Evolutionary conservation across 2,797 vertebrate genomes (phyloP).

Genomic region (Sciaenops ocellatus): DNA sequence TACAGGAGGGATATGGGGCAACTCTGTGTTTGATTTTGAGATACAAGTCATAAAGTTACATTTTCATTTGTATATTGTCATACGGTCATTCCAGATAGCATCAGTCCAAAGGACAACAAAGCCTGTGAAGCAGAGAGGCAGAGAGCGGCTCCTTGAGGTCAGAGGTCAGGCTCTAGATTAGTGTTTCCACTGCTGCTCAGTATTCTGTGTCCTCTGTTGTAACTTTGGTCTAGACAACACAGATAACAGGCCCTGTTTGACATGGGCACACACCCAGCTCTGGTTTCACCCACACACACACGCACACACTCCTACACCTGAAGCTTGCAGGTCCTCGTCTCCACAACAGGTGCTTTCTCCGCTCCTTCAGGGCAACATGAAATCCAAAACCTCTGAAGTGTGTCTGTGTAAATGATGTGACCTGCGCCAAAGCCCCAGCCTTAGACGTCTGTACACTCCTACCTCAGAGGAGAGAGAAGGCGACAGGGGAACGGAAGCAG

Average conservation of each 20-base stretch:
- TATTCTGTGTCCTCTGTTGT: constrained; percentile 72
- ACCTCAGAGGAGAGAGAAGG: constrained; percentile 15
- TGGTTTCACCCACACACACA: constrained; percentile 61
- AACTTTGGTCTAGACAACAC: constrained; percentile 59
- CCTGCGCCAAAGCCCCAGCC: constrained; percentile 25
- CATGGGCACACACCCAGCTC: constrained; percentile 70
- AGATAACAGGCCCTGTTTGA: constrained; percentile 69
- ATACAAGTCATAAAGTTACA: constrained; percentile 24
- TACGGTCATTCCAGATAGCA: constrained; percentile 55
- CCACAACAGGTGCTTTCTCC: constrained; percentile 75
- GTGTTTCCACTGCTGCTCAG: constrained; percentile 72
- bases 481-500: constrained; percentile 30
- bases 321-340: constrained; percentile 31
- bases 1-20: neutral
- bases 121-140: constrained; percentile 43
- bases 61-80: constrained; percentile 10
- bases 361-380: constrained; percentile 64
- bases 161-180: constrained; percentile 70
- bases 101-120: constrained; percentile 66
- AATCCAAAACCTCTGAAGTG: constrained; percentile 76
- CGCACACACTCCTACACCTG: constrained; percentile 57
- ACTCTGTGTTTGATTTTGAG: constrained; percentile 20
- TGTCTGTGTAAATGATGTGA: constrained; percentile 70
- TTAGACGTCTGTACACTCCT: neutral
- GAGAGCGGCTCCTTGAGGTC: constrained; percentile 54